Evolutionary conservation across 2,113 vertebrate genomes (phyloP).

Genomic region (Eclectus roratus): DNA sequence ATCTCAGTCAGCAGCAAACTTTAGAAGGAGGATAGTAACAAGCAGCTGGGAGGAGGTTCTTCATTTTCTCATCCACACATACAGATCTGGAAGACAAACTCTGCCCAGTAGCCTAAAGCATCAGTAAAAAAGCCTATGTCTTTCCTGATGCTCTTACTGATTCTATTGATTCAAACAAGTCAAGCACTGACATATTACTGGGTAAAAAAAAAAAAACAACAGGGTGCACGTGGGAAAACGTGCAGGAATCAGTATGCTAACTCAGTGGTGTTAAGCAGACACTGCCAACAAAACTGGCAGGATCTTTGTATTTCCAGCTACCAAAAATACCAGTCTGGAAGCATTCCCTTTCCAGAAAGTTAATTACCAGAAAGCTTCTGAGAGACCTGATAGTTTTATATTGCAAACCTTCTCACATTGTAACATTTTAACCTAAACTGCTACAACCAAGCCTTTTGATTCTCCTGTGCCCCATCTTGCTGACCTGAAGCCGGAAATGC

Average conservation of each 20-base stretch:
- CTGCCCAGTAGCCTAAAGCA: constrained; percentile 18
- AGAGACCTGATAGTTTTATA: not conserved
- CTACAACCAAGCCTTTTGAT: not conserved
- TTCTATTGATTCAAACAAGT: not conserved
- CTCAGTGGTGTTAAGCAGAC: not conserved
- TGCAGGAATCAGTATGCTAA: not conserved
- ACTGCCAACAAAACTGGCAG: not conserved
- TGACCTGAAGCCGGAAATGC: not conserved
- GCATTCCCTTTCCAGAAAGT: not conserved
- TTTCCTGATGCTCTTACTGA: not conserved
- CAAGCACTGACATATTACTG: not conserved
- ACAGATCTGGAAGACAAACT: not conserved
- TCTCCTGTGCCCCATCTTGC: not conserved
- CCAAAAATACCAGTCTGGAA: not conserved
- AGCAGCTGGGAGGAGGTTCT: not conserved
- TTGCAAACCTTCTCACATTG: not conserved
- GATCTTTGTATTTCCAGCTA: not conserved
- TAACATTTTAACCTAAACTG: not conserved
- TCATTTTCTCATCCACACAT: not conserved
- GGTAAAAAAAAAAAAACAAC: not conserved
- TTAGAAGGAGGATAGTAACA: constrained; percentile 12
- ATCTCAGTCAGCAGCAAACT: not conserved
- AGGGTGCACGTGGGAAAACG: accelerated
- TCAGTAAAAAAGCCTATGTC: not conserved
- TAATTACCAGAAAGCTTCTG: not conserved